phyloP scores from a whole-genome alignment of 2,888 invertebrate species.

The Aricia artaxerxes region DNA sequence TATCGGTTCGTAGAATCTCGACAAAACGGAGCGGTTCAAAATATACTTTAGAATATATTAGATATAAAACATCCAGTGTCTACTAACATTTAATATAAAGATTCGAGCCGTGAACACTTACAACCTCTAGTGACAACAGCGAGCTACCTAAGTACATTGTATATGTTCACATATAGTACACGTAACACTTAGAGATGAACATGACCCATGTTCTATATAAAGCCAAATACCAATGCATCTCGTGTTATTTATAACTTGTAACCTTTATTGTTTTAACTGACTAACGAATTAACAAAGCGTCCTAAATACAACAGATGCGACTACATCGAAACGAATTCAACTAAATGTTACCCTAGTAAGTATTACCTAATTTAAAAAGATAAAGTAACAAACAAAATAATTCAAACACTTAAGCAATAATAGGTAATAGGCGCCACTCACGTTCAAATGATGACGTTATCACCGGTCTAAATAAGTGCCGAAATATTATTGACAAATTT shows the following conservation, averaged over 20 bases:
- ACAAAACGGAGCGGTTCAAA: slow-evolving; percentile 19
- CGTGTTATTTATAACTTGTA: slow-evolving; percentile 72
- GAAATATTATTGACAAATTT: neutral
- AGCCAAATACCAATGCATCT: slow-evolving; percentile 82
- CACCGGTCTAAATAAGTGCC: neutral
- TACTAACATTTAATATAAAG: slow-evolving; percentile 43
- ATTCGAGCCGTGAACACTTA: slow-evolving; percentile 71
- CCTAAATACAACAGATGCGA: slow-evolving; percentile 30
- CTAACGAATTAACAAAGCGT: slow-evolving; percentile 45
- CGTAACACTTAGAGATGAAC: slow-evolving; percentile 74
- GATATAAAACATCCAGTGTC: slow-evolving; percentile 64
- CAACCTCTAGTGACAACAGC: slow-evolving; percentile 57
- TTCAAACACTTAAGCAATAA: slow-evolving; percentile 8
- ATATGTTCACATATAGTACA: slow-evolving; percentile 51
- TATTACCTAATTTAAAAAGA: slow-evolving; percentile 2
- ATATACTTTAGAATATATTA: slow-evolving; percentile 40
- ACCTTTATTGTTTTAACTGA: slow-evolving; percentile 43
- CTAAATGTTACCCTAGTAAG: slow-evolving; percentile 20
- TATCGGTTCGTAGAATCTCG: neutral
- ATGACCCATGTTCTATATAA: slow-evolving; percentile 76
- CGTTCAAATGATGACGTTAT: neutral
- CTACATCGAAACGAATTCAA: slow-evolving; percentile 25
- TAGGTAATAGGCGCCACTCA: neutral
- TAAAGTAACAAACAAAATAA: neutral
- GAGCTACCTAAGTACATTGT: slow-evolving; percentile 57